Base-by-base conservation (phyloP, 2,888 invertebrate genomes). In the Laothoe populi region DNA sequence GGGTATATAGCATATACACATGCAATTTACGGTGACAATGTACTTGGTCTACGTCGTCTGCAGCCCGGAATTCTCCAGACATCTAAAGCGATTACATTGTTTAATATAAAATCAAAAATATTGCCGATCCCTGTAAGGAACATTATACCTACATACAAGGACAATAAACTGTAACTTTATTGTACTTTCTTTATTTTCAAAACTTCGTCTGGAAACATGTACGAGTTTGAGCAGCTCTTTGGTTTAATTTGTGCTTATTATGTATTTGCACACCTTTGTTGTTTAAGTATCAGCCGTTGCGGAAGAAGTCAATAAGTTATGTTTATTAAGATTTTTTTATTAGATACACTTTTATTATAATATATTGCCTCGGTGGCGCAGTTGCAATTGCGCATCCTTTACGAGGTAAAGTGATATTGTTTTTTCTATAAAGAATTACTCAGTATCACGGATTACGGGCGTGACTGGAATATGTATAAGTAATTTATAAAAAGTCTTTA, bases 51-150 rank as follows among this genome's bases (percentile, higher is more conserved):
- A 61, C 23, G 3, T 16, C 13, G 19, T 19, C 23, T 58, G 62
- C 40, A 62, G 11, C 38, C 46, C 11, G 48, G 16, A 11, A 46
- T 40, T 35, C 16, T 48, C 26, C 13, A 59, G 26, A 26, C 48
- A 62, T 31, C 31, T 58, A n/a, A 42, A 26, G 35, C 45, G 63
- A 63, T 62, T 60, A 61, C 65, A 68, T 64, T 66, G 59, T 66
- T 65, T 61, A 63, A 64, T 64, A 64, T 57, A 53, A 62, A 64
- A 64, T 64, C 45, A 57, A 35, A 38, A 58, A 62, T 21, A 38
- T 35, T 11, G 31, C 11, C 35, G 61, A 44, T n/a, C 21, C 5
- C 24, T 59, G 45, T 16, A 45, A 26, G 31, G 19, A 19, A 45
- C 59, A 26, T 19, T 45, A 21, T 45, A 31, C 26, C 26, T 26